These are phyloP conservation scores for Centroberyx gerrardi DNA, from an alignment of 2,797 vertebrate species.

Conservation along the genomic window DNA sequence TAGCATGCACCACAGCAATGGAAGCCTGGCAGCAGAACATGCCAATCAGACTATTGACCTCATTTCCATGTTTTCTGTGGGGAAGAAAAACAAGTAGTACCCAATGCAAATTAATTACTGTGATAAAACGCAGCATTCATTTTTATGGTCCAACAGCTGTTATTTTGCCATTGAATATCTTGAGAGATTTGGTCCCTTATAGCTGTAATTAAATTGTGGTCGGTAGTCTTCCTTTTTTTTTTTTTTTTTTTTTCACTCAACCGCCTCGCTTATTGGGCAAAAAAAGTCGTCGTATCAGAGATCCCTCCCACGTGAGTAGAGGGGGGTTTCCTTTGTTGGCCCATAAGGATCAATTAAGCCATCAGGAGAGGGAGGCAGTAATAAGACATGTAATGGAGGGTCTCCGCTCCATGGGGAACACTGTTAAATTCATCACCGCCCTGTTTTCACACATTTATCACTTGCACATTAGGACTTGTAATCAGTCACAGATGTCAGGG, in stretches of 20 bases:
- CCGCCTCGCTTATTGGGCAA: conserved; percentile 42
- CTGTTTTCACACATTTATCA: conserved; percentile 77
- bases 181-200: conserved; percentile 14
- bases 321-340: conserved; percentile 54
- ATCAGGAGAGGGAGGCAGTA: conserved; percentile 68
- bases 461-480: conserved; percentile 75
- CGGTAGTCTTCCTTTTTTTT: conserved; percentile 50
- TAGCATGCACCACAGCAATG: conserved; percentile 64
- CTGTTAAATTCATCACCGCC: conserved; percentile 77
- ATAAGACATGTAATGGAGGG: conserved; percentile 77
- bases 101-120: conserved; percentile 51
- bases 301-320: conserved; percentile 15
- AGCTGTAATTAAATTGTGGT: conserved; percentile 61
- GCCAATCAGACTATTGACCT: conserved; percentile 60
- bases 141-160: conserved; percentile 47
- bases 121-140: conserved; percentile 49
- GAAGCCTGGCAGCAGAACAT: conserved; percentile 57
- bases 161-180: conserved; percentile 25
- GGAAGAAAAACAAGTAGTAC: conserved; percentile 42
- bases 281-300: conserved; percentile 50
- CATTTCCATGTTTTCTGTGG: conserved; percentile 48
- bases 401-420: conserved; percentile 63
- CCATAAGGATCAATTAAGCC: conserved; percentile 80
- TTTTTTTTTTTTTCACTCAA: conserved; percentile 3
- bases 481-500: conserved; percentile 80